Evolutionary conservation across 2,113 vertebrate species (phyloP).

Genomic region (Alosa alosa): DNA sequence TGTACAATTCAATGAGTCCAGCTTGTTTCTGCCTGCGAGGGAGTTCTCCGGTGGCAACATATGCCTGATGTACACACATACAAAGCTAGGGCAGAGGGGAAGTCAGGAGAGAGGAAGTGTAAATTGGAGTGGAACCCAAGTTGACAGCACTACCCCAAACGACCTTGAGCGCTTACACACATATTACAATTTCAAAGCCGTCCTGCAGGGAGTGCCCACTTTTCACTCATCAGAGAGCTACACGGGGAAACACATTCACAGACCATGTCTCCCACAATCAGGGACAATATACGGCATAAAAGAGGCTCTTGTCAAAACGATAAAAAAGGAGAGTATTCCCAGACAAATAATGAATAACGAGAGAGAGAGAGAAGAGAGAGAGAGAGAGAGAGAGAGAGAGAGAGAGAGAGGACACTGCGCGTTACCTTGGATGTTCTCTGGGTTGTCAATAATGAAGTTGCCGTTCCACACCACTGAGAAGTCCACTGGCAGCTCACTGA

Average conservation of each 20-base stretch:
- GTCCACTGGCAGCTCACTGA: constrained; percentile 92
- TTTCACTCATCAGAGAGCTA: background rate
- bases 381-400: background rate
- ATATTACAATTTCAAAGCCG: constrained; percentile 7
- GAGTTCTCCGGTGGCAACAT: too few relatives aligned
- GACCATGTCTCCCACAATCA: background rate
- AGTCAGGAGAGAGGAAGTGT: background rate
- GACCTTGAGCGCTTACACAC: background rate
- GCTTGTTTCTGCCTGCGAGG: too few relatives aligned
- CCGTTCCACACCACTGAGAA: constrained; percentile 99
- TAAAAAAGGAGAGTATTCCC: background rate
- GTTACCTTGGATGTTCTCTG: constrained; percentile 89
- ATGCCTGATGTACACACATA: too few relatives aligned
- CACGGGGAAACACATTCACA: background rate
- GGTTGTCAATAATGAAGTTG: constrained; percentile 98
- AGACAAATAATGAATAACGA: constrained; percentile 10
- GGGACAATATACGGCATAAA: background rate
- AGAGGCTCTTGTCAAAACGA: background rate
- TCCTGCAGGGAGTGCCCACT: background rate
- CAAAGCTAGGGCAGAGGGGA: background rate
- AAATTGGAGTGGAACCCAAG: background rate
- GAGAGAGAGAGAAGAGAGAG: background rate
- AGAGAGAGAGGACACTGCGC: background rate
- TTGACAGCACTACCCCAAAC: background rate
- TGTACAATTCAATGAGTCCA: too few relatives aligned